A percentile compares a stretch with the other conserved stretches of the same genome.
Evolutionary conservation across 2,113 vertebrate genomes (phyloP).

Genomic region (Sapayoa aenigma): DNA sequence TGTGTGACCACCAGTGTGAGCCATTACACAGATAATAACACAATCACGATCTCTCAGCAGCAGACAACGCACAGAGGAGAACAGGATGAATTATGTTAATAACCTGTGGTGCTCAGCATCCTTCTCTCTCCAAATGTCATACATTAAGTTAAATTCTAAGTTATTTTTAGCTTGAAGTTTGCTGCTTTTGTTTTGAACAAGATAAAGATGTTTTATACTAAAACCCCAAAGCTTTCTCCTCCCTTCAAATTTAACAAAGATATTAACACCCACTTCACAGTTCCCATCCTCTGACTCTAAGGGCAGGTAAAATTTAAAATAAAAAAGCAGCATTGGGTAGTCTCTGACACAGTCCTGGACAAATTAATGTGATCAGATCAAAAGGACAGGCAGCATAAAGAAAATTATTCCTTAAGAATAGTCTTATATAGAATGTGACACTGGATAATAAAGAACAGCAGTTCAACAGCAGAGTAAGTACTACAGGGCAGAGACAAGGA

Average conservation of each 20-base stretch:
- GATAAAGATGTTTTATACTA: not conserved
- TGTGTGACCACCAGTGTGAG: too few relatives aligned
- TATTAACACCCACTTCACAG: not conserved
- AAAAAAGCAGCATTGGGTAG: not conserved
- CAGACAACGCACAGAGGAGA: too few relatives aligned
- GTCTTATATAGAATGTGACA: not conserved
- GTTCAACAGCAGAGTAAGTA: not conserved
- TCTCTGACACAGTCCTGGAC: not conserved
- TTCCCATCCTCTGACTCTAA: not conserved
- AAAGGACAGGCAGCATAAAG: not conserved
- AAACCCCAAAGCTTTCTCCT: not conserved
- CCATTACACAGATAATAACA: too few relatives aligned
- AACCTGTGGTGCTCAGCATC: too few relatives aligned
- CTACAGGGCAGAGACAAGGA: not conserved
- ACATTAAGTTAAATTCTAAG: not conserved
- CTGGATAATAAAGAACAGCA: not conserved
- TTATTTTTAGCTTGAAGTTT: not conserved
- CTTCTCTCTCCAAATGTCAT: too few relatives aligned
- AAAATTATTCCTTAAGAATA: not conserved
- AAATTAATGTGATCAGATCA: not conserved
- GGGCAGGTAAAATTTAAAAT: not conserved
- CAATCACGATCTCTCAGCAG: too few relatives aligned
- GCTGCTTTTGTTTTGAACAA: not conserved
- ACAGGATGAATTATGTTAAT: too few relatives aligned
- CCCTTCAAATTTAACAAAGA: not conserved